Percentiles rank a stretch among this genome's conserved stretches.
phyloP scores from a whole-genome alignment of 2,113 vertebrate genomes.

The Callipepla californica region DNA sequence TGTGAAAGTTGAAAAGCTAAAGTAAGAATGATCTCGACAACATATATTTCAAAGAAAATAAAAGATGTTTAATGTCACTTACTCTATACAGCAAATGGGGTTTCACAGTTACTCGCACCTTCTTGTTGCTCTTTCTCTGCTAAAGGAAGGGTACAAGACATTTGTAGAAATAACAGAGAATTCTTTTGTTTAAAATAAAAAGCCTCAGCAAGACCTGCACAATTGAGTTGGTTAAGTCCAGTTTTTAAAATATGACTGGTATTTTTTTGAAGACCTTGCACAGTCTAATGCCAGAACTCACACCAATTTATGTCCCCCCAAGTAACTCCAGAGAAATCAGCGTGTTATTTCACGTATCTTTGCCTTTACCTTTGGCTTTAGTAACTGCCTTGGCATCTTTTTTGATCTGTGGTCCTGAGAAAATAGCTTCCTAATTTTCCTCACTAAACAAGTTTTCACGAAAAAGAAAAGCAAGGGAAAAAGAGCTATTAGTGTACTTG shows the following conservation, averaged over 20 bases:
- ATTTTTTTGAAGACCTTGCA: neutral
- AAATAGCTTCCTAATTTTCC: neutral
- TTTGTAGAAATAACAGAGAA: neutral
- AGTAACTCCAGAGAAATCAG: neutral
- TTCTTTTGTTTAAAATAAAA: neutral
- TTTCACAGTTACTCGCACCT: constrained; percentile 96
- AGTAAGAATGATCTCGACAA: neutral
- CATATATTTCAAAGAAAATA: neutral
- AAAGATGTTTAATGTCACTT: constrained; percentile 61
- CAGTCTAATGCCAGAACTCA: neutral
- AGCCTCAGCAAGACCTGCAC: neutral
- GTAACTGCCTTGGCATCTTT: neutral
- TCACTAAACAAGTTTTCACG: neutral
- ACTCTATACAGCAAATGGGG: constrained; percentile 95
- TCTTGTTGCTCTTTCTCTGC: constrained; percentile 92
- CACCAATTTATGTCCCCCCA: neutral
- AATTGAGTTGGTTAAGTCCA: neutral
- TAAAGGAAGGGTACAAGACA: constrained; percentile 58
- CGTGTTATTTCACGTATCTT: neutral
- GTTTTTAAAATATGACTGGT: neutral
- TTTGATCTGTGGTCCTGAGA: neutral
- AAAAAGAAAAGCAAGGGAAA: neutral
- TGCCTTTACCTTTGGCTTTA: neutral
- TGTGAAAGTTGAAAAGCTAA: neutral
- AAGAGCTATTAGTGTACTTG: neutral